Base-by-base conservation (phyloP, 2,888 invertebrate genomes). In the Rhagium mordax region DNA sequence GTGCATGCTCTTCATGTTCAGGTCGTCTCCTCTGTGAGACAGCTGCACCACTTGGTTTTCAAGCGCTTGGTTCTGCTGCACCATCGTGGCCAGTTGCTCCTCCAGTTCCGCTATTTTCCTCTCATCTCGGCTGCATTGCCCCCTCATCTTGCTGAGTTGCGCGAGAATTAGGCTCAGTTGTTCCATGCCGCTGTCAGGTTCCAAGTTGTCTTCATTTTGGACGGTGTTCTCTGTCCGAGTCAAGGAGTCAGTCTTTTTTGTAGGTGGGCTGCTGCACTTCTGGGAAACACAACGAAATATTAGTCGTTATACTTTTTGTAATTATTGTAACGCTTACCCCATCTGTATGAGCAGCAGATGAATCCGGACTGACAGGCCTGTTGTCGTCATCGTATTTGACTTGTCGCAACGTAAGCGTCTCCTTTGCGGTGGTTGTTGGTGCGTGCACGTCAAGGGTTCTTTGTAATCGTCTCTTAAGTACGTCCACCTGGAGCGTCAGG, bases 1-100 rank as follows among this genome's bases (percentile, higher is more conserved):
- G 81, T 96, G 95, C 88, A 94, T 92, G 67, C 93, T 94, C 86
- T 94, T 95, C 86, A 95, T 93, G 84, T 95, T 94, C 79, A 94
- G 93, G 65, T 94, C 94, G 3, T 79, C 80, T 21, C 71, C 76
- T 84, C 91, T 90, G 66, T 89, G 87, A 79, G 90, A 91, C 88
- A 91, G 90, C 79, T 91, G 90, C 78, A 91, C 89, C 76, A 94
- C 85, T 82, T 94, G 93, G 70, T 93, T 93, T 81, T 94, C 94
- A 79, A 94, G 87, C 78, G 91, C 89, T 75, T 91, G 90, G 84
- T 94, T 94, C 82, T 94, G 94, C 85, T 93, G 91, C 20, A 93
- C 88, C 84, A 94, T 88, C 5, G 92, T 91, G 27, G 93, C 91
- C 72, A 96, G 86, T 85, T 95, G 95, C 83, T 95, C 95, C 81